Evolutionary conservation across 2,888 invertebrate species (phyloP), one percentile per base, ranked within the genome.

Genomic region (Nephrocerus scutellatus): DNA sequence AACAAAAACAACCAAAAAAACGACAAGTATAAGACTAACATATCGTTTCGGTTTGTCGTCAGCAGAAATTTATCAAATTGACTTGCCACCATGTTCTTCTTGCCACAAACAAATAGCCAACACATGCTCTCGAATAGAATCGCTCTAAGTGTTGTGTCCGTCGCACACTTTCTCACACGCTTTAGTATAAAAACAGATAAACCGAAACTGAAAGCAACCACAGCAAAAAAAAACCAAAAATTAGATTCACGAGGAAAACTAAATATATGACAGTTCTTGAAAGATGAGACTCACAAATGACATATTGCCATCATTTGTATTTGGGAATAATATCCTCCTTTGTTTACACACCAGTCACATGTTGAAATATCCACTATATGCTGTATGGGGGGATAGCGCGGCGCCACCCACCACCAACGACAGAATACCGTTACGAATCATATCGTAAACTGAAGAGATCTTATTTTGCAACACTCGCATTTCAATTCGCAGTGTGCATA

Each of bases 281-380:
- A 46, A 42, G 42, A 47, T 47, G 47, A 47, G 40, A 40, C 44
- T 37, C 41, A 29, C 38, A 43, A 41, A 47, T 47, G 47, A 47
- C 47, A 47, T 45, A 47, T 47, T 45, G 45, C 45, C 40, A 24
- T 45, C 45, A 47, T 47, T 47, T 47, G 45, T 45, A 43, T 47
- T 44, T 43, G 43, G 25, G 40, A 37, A 41, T 33, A 46, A 38
- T 38, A 36, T 41, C 41, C 43, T 36, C 35, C 46, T 46, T 46
- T 46, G 46, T 46, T 46, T 46, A 46, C 43, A 38, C 43, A 43
- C 43, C 36, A 19, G 37, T 38, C 38, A 35, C 39, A 43, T 37
- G 26, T 40, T 32, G 43, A 30, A 37, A 34, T 12, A 36, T 30
- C 40, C 18, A n/a, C n/a, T n/a, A n/a, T n/a, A n/a, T n/a, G n/a